Evolutionary conservation across 2,113 vertebrate species (phyloP).

Genomic region (Gymnobelideus leadbeateri): DNA sequence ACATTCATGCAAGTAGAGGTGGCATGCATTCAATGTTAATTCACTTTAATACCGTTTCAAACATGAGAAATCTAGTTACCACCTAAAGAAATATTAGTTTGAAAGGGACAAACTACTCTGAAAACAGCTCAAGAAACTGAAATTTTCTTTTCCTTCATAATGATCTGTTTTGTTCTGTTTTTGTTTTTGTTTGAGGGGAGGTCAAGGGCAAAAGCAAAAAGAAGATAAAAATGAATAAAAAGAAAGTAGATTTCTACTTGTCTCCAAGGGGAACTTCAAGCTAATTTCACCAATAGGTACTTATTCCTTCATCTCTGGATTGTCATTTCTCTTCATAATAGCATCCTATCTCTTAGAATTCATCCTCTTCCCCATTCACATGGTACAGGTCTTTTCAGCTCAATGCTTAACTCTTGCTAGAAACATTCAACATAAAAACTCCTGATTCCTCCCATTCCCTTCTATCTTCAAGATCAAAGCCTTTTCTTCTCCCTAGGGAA

Average conservation of each 20-base stretch:
- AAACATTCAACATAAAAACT: background rate
- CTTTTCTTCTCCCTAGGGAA: background rate
- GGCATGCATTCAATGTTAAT: background rate
- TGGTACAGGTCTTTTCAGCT: background rate
- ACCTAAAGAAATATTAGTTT: background rate
- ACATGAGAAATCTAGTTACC: background rate
- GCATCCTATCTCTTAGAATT: background rate
- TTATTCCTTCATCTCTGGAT: background rate
- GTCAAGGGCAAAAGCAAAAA: background rate
- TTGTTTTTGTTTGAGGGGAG: no score
- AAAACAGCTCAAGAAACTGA: background rate
- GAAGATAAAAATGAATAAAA: background rate
- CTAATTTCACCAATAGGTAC: background rate
- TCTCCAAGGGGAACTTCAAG: background rate
- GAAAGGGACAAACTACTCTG: background rate
- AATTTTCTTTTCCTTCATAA: background rate
- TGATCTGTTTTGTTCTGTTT: no score
- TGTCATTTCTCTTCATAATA: background rate
- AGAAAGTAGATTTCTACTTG: background rate
- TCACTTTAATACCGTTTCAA: background rate
- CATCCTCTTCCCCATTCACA: background rate
- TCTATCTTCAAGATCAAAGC: background rate
- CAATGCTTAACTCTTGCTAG: background rate
- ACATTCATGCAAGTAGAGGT: background rate
- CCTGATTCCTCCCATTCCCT: no score